Evolutionary conservation across 2,888 invertebrate species (phyloP).

Genomic region (Sinopyrophorus schimmeli): DNA sequence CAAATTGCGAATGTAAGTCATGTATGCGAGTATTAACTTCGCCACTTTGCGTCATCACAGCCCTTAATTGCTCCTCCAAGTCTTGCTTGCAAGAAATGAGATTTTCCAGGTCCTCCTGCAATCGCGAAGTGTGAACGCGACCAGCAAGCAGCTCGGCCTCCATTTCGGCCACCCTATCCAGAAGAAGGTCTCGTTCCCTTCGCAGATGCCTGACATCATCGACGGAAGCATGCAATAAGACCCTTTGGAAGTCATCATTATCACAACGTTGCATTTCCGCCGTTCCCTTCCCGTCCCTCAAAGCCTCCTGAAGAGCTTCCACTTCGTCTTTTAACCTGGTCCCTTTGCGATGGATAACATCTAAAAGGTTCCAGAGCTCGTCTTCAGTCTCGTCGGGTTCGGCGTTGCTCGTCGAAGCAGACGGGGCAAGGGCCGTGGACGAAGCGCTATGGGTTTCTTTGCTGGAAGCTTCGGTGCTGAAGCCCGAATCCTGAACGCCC

Average conservation of each 20-base stretch:
- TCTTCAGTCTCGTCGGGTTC: conserved; percentile 66
- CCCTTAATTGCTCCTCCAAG: conserved; percentile 63
- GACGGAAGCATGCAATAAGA: conserved; percentile 51
- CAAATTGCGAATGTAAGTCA: conserved; percentile 59
- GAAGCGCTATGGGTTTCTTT: conserved; percentile 77
- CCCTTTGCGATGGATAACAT: conserved; percentile 82
- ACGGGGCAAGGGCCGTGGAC: conserved; percentile 62
- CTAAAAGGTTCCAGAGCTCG: conserved; percentile 83
- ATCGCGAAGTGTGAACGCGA: conserved; percentile 65
- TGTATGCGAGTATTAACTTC: conserved; percentile 63
- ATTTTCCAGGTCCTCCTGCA: conserved; percentile 66
- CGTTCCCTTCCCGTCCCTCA: conserved; percentile 41
- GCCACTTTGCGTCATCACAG: conserved; percentile 61
- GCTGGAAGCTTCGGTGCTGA: conserved; percentile 86
- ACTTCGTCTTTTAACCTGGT: conserved; percentile 62
- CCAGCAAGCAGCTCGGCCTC: conserved; percentile 73
- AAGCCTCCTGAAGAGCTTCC: conserved; percentile 64
- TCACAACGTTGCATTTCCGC: conserved; percentile 39
- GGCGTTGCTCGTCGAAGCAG: conserved; percentile 46
- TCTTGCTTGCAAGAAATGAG: conserved; percentile 62
- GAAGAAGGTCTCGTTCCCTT: conserved; percentile 73
- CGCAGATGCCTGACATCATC: conserved; percentile 67
- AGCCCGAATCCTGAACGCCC: conserved; percentile 81
- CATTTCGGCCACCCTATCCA: conserved; percentile 75
- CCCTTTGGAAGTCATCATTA: conserved; percentile 47